These are phyloP conservation scores for Caenorhabditis brenneri DNA, from an alignment of 1,140 invertebrate genomes.

Conservation along the genomic window DNA sequence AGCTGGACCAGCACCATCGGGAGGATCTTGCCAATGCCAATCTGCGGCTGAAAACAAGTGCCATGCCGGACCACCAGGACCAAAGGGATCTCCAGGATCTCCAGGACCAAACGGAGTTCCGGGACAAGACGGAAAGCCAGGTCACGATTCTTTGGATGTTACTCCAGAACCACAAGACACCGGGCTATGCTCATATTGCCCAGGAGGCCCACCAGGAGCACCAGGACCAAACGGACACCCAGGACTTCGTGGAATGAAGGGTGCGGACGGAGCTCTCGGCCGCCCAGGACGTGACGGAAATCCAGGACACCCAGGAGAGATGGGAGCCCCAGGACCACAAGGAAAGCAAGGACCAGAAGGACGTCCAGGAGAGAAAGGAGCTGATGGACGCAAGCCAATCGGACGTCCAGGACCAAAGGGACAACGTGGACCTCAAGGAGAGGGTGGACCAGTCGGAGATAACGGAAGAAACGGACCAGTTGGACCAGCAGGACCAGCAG, in stretches of 20 bases:
- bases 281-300: constrained; percentile 64
- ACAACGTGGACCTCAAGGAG: constrained; percentile 52
- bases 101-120: constrained; percentile 58
- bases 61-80: constrained; percentile 66
- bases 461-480: constrained; percentile 30
- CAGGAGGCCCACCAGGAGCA: constrained; percentile 43
- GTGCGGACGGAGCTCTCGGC: constrained; percentile 64
- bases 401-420: constrained; percentile 62
- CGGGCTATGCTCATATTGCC: constrained; percentile 50
- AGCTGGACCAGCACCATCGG: constrained; percentile 50
- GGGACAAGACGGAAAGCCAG: constrained; percentile 49
- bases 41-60: constrained; percentile 68
- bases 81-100: constrained; percentile 57
- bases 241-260: constrained; percentile 64
- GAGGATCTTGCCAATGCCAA: constrained; percentile 58
- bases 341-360: constrained; percentile 58
- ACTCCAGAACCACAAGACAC: constrained; percentile 39
- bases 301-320: constrained; percentile 62
- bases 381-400: constrained; percentile 53
- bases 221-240: constrained; percentile 64
- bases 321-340: constrained; percentile 60
- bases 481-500: constrained; percentile 31
- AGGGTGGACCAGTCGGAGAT: constrained; percentile 13
- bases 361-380: constrained; percentile 53
- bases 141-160: constrained; percentile 47